phyloP scores from a whole-genome alignment of 2,888 invertebrate species.

The Leptopilina myrica region DNA sequence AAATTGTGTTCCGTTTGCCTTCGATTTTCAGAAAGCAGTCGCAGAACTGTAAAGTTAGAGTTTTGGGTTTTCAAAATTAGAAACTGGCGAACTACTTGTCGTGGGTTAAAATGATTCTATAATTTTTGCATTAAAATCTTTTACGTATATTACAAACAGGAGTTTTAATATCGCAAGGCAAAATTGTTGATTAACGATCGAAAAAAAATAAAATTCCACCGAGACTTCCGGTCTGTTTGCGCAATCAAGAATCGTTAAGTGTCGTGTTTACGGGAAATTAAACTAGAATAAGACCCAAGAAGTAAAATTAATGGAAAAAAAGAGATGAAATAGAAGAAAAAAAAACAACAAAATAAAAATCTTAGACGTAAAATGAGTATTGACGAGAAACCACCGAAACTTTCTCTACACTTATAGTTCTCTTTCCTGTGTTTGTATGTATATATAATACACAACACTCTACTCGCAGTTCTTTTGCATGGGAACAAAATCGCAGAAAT shows the following conservation, averaged over 20 bases:
- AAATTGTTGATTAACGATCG: neutral
- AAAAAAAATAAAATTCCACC: neutral
- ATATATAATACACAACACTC: no score
- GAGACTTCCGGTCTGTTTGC: slow-evolving; percentile 1
- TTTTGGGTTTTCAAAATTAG: no score
- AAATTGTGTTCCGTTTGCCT: no score
- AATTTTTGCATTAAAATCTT: no score
- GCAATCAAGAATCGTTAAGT: slow-evolving; percentile 2
- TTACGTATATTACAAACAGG: no score
- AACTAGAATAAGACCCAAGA: neutral
- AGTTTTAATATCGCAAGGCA: neutral
- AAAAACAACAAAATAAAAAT: neutral
- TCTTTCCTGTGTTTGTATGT: no score
- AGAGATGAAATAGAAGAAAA: neutral
- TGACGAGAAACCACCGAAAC: slow-evolving; percentile 26
- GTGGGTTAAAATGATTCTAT: no score
- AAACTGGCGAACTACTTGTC: no score
- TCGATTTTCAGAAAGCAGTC: no score
- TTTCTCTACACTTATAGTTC: slow-evolving; percentile 14
- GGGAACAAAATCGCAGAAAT: slow-evolving; percentile 32
- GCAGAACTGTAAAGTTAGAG: no score
- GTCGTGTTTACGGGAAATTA: slow-evolving; percentile 10
- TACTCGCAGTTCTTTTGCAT: neutral
- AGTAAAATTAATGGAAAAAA: neutral
- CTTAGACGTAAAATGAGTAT: neutral